These are phyloP conservation scores for Hippocampus mohnikei DNA, from an alignment of 2,113 vertebrate genomes.

Conservation along the genomic window DNA sequence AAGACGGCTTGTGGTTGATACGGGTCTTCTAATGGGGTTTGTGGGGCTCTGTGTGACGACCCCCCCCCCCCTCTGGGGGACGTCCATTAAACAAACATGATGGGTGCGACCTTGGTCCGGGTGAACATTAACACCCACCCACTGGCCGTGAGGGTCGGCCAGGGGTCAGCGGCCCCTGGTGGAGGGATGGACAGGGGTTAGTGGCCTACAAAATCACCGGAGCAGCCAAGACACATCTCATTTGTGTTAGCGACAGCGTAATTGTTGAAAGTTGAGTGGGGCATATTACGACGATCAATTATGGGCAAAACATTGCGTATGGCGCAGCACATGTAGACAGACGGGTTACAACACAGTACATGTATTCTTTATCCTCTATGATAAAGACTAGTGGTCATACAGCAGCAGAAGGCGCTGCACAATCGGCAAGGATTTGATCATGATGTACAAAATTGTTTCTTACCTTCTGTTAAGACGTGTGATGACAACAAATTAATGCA, in stretches of 20 bases:
- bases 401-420: too few species aligned
- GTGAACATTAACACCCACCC: slow-evolving; percentile 69
- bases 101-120: slow-evolving; percentile 56
- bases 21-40: background rate
- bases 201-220: too few species aligned
- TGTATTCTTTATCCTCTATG: background rate
- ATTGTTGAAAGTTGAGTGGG: too few species aligned
- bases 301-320: too few species aligned
- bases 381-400: too few species aligned
- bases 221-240: too few species aligned
- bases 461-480: too few species aligned
- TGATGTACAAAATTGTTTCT: too few species aligned
- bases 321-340: background rate
- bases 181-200: slow-evolving; percentile 39
- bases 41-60: slow-evolving; percentile 12
- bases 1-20: background rate
- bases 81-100: slow-evolving; percentile 66
- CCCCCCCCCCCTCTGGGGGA: slow-evolving; percentile 32
- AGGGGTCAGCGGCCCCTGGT: slow-evolving; percentile 53
- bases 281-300: too few species aligned
- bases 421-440: too few species aligned
- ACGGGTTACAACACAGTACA: background rate
- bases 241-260: too few species aligned
- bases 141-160: slow-evolving; percentile 41
- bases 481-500: too few species aligned